Percentiles rank a stretch among this genome's conserved stretches.
phyloP scores from a whole-genome alignment of 2,888 invertebrate genomes.

The Philopedon plagiatum region DNA sequence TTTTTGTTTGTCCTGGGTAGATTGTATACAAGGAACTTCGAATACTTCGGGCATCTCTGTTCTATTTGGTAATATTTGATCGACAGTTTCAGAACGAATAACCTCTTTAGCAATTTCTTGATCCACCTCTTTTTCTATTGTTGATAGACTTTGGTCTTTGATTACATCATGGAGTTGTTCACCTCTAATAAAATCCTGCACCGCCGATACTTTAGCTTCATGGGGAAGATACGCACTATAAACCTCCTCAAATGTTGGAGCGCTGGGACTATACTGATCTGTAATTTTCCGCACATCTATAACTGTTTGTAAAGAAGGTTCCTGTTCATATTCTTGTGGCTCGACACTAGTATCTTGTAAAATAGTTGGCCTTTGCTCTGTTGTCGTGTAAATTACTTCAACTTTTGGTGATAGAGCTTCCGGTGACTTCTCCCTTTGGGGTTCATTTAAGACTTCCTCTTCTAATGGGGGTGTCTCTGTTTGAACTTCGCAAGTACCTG shows the following conservation, averaged over 20 bases:
- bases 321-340: neutral
- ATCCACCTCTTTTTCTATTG: conserved; percentile 36
- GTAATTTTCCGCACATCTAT: neutral
- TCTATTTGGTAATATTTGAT: neutral
- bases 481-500: neutral
- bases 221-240: conserved; percentile 25
- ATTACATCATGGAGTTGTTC: conserved; percentile 19
- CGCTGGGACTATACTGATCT: conserved; percentile 25
- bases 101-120: neutral
- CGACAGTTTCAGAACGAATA: neutral
- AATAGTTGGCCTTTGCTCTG: neutral
- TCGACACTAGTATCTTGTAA: neutral
- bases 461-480: neutral
- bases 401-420: neutral
- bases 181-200: conserved; percentile 28
- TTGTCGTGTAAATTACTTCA: neutral
- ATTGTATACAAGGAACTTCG: neutral
- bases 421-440: neutral
- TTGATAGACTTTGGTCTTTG: conserved; percentile 19
- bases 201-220: conserved; percentile 1
- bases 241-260: conserved; percentile 45
- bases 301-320: neutral
- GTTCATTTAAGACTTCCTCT: neutral
- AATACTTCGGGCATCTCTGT: neutral
- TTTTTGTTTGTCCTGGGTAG: neutral